These are phyloP conservation scores for Phrynocephalus vlangalii DNA, from an alignment of 2,797 vertebrate genomes.

Conservation along the genomic window DNA sequence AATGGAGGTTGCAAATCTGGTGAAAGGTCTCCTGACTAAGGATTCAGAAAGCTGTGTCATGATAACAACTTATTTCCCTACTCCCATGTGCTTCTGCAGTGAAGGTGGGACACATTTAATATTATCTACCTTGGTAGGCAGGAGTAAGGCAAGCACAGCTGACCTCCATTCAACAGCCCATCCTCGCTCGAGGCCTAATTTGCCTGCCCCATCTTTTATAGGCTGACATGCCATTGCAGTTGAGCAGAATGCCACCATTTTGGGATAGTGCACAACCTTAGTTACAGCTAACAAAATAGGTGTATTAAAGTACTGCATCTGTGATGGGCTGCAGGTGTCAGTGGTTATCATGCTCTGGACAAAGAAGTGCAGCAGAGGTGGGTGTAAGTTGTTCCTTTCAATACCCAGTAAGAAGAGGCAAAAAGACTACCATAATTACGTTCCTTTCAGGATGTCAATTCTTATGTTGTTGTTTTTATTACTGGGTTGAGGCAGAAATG, in stretches of 20 bases:
- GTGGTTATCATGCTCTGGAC: not conserved
- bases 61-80: not conserved
- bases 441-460: not conserved
- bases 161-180: not conserved
- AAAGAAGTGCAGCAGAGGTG: not conserved
- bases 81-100: not conserved
- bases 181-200: not conserved
- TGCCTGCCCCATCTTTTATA: not conserved
- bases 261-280: not conserved
- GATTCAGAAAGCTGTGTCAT: not conserved
- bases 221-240: not conserved
- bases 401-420: slow-evolving; percentile 2
- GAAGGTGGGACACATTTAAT: too few relatives aligned
- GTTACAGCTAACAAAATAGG: not conserved
- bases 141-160: not conserved
- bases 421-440: not conserved
- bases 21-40: not conserved
- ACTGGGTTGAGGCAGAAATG: not conserved
- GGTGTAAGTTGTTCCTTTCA: not conserved
- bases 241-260: too few relatives aligned
- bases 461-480: not conserved
- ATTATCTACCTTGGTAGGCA: too few relatives aligned
- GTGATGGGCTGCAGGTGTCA: not conserved
- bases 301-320: not conserved
- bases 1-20: not conserved